A percentile compares a stretch with the other conserved stretches of the same genome.
Evolutionary conservation across 2,888 invertebrate genomes (phyloP).

Genomic region (Megamerina dolium): DNA sequence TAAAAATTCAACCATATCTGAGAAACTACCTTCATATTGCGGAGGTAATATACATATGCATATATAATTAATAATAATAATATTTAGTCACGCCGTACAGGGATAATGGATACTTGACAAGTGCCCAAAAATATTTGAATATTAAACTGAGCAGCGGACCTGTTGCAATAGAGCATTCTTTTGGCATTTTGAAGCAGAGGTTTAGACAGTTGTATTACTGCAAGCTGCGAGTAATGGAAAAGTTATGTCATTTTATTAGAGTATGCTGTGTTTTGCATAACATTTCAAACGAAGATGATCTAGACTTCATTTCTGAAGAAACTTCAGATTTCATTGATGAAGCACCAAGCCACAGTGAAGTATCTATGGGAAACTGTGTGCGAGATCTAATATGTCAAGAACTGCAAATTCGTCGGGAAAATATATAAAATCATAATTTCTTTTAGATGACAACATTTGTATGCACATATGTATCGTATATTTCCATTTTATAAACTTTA

Average conservation of each 20-base stretch:
- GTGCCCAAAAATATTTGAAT: slow-evolving; percentile 12
- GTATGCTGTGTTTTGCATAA: slow-evolving; percentile 8
- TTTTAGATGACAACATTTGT: too few species aligned
- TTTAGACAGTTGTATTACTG: slow-evolving; percentile 6
- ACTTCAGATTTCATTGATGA: too few species aligned
- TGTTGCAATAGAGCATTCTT: slow-evolving; percentile 7
- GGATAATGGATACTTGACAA: slow-evolving; percentile 1
- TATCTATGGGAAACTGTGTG: too few species aligned
- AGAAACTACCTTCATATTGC: not conserved
- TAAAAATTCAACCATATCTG: not conserved
- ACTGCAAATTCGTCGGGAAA: too few species aligned
- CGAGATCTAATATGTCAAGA: too few species aligned
- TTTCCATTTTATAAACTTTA: too few species aligned
- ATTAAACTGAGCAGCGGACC: slow-evolving; percentile 13
- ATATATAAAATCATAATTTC: too few species aligned
- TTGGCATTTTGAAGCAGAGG: slow-evolving; percentile 1
- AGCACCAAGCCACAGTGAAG: too few species aligned
- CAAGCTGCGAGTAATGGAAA: not conserved
- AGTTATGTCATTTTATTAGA: slow-evolving; percentile 7
- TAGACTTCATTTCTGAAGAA: not conserved
- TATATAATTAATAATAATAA: not conserved
- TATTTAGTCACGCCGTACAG: not conserved
- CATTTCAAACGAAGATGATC: not conserved
- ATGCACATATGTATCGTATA: too few species aligned
- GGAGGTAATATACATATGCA: not conserved